A percentile compares a stretch with the other conserved stretches of the same genome.
phyloP scores from a whole-genome alignment of 2,888 invertebrate genomes.

The Smittia sp. region DNA sequence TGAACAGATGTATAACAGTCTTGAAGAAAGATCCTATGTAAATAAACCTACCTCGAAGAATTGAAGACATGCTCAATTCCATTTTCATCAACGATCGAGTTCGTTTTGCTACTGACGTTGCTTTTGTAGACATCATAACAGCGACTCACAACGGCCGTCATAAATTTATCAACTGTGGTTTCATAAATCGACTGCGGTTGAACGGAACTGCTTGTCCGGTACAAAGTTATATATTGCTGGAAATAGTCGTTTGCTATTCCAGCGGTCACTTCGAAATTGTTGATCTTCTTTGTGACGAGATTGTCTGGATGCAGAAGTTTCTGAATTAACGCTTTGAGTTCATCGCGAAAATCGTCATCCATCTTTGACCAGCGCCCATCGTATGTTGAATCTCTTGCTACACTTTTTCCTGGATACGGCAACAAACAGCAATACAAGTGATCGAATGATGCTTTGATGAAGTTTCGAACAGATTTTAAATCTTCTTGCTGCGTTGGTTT shows the following conservation, averaged over 20 bases:
- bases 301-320: constrained; percentile 23
- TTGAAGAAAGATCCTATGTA: no score
- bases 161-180: constrained; percentile 26
- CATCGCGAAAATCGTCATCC: constrained; percentile 35
- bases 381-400: constrained; percentile 14
- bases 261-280: constrained; percentile 26
- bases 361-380: constrained; percentile 36
- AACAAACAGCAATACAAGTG: constrained; percentile 35
- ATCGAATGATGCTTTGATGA: constrained; percentile 38
- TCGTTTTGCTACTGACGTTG: not conserved
- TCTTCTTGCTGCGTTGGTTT: constrained; percentile 33
- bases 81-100: not conserved
- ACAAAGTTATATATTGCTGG: constrained; percentile 1
- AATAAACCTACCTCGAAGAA: no score
- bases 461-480: constrained; percentile 31
- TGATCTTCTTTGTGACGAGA: constrained; percentile 28
- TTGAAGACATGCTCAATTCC: not conserved
- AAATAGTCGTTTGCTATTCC: not conserved
- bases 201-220: not conserved
- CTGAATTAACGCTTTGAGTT: constrained; percentile 4
- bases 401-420: constrained; percentile 40
- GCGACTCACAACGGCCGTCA: not conserved
- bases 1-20: no score
- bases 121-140: constrained; percentile 5
- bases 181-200: constrained; percentile 35